Evolutionary conservation across 2,888 invertebrate species (phyloP).

Genomic region (Eudemis profundana): DNA sequence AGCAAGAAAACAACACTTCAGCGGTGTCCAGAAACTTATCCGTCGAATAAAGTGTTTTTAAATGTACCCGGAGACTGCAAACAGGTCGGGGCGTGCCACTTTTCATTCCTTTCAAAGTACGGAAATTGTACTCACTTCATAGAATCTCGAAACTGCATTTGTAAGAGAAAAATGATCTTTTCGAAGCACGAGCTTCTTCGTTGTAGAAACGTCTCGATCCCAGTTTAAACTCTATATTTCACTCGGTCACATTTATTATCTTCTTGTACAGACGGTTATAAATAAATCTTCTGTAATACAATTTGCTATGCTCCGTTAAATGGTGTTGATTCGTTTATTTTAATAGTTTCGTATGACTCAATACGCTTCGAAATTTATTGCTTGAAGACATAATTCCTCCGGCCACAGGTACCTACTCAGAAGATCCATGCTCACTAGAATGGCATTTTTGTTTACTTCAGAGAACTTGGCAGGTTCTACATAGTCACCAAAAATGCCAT

Average conservation of each 20-base stretch:
- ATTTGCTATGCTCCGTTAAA: not conserved
- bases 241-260: conserved; percentile 27
- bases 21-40: conserved; percentile 21
- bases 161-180: conserved; percentile 43
- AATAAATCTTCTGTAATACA: not conserved
- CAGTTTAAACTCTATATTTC: conserved; percentile 35
- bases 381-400: too few species aligned
- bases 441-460: too few species aligned
- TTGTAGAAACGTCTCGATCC: conserved; percentile 34
- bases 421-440: too few species aligned
- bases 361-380: too few species aligned
- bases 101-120: conserved; percentile 42
- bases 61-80: conserved; percentile 34
- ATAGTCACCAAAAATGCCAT: too few species aligned
- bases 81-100: conserved; percentile 39
- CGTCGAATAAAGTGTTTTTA: conserved; percentile 32
- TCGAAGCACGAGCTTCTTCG: conserved; percentile 29
- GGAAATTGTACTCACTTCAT: conserved; percentile 43
- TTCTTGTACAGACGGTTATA: not conserved
- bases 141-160: conserved; percentile 38
- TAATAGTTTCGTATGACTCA: too few species aligned
- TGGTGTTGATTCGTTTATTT: not conserved
- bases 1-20: conserved; percentile 23
- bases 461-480: too few species aligned
- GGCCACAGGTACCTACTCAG: too few species aligned